Evolutionary conservation across 2,888 invertebrate genomes (phyloP).

Genomic region (Apeira syringaria): DNA sequence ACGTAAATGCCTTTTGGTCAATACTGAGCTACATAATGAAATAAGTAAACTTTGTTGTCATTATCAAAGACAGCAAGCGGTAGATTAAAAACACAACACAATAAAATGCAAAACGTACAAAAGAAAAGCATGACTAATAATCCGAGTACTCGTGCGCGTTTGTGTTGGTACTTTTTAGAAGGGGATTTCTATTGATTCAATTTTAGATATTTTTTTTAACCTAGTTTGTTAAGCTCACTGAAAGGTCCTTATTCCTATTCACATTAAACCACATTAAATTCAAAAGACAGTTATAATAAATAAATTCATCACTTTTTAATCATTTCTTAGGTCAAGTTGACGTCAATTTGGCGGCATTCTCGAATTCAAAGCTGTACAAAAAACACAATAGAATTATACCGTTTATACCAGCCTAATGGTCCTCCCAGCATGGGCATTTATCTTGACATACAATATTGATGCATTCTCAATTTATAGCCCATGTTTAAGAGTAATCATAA

Average conservation of each 20-base stretch:
- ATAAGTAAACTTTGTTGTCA: too few species aligned
- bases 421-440: constrained; percentile 80
- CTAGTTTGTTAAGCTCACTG: too few species aligned
- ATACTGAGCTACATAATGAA: too few species aligned
- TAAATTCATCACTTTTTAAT: constrained; percentile 62
- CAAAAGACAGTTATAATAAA: constrained; percentile 47
- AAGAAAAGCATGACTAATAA: too few species aligned
- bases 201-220: too few species aligned
- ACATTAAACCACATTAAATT: constrained; percentile 1
- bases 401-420: constrained; percentile 78
- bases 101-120: too few species aligned
- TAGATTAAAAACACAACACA: too few species aligned
- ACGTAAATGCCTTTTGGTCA: too few species aligned
- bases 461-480: constrained; percentile 76
- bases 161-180: too few species aligned
- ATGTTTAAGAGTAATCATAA: constrained; percentile 66
- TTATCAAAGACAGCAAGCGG: too few species aligned
- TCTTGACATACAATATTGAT: constrained; percentile 81
- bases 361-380: constrained; percentile 61
- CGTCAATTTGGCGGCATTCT: constrained; percentile 65
- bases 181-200: too few species aligned
- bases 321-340: constrained; percentile 46
- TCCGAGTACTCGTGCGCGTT: too few species aligned
- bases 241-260: neutral
- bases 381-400: constrained; percentile 79